A percentile compares a stretch with the other conserved stretches of the same genome.
Evolutionary conservation across 2,113 vertebrate species (phyloP).

Genomic region (Muntiacus muntjak): DNA sequence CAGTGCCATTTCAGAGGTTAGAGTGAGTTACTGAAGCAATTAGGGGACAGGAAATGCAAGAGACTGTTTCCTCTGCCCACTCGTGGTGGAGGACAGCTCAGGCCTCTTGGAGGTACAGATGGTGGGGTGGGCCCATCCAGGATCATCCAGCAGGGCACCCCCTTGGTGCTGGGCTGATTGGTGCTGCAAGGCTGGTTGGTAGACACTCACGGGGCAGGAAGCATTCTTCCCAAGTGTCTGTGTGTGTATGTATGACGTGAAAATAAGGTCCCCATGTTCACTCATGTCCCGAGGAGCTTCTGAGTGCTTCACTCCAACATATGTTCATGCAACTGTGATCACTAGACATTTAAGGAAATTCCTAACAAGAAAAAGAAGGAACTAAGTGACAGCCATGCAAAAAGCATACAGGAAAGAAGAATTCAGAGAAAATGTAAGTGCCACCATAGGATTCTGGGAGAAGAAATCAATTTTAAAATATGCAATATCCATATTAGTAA

Average conservation of each 20-base stretch:
- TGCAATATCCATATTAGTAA: neutral
- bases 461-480: neutral
- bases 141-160: neutral
- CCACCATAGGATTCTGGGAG: neutral
- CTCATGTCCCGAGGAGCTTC: neutral
- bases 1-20: neutral
- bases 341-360: neutral
- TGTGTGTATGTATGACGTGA: neutral
- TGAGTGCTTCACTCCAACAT: neutral
- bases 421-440: neutral
- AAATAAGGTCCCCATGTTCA: neutral
- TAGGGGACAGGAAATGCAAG: neutral
- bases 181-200: neutral
- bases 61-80: neutral
- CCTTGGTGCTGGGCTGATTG: neutral
- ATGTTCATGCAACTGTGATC: neutral
- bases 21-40: neutral
- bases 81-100: neutral
- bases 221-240: neutral
- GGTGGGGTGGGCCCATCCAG: too few species aligned
- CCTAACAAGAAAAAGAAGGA: neutral
- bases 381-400: neutral
- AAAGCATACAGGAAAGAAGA: neutral
- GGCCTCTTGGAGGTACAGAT: fast-evolving
- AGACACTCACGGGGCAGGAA: neutral